Conservation (phyloP, 2,113 vertebrate species). For the Macaca mulatta region DNA sequence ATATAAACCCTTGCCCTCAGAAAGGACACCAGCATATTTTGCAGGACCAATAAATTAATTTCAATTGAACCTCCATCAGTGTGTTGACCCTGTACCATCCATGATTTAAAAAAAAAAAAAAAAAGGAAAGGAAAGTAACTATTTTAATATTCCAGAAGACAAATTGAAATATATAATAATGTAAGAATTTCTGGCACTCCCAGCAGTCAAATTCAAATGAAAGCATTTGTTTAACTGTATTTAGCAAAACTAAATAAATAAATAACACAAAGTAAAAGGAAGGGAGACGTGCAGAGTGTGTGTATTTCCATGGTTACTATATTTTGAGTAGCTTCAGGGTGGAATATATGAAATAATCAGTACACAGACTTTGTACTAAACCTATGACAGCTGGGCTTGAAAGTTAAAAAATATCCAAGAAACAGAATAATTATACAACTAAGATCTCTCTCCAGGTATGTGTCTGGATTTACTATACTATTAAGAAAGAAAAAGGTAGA, state of each 20-base stretch:
- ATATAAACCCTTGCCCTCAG: not conserved
- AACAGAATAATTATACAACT: constrained; percentile 51
- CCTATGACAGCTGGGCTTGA: constrained; percentile 64
- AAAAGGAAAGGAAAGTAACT: not conserved
- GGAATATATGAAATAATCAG: constrained; percentile 78
- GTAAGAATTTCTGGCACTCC: constrained; percentile 59
- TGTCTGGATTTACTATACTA: not conserved
- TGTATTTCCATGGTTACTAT: constrained; percentile 78
- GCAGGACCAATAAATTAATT: not conserved
- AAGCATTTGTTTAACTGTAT: constrained; percentile 50
- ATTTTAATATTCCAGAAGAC: constrained; percentile 59
- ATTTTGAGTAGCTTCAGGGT: constrained; percentile 68
- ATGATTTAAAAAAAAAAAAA: accelerated
- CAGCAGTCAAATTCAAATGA: constrained; percentile 73
- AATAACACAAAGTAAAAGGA: not conserved
- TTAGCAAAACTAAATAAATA: constrained; percentile 66
- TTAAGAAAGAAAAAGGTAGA: not conserved
- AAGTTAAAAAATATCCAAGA: constrained; percentile 73
- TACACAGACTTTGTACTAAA: constrained; percentile 72
- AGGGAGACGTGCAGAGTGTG: not conserved
- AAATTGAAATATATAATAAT: constrained; percentile 64
- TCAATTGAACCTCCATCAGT: not conserved
- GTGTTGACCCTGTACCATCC: not conserved
- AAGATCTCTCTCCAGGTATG: constrained; percentile 49
- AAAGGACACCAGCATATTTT: not conserved